Base-by-base conservation (phyloP, 2,888 invertebrate species). In the Lottia scabra region DNA sequence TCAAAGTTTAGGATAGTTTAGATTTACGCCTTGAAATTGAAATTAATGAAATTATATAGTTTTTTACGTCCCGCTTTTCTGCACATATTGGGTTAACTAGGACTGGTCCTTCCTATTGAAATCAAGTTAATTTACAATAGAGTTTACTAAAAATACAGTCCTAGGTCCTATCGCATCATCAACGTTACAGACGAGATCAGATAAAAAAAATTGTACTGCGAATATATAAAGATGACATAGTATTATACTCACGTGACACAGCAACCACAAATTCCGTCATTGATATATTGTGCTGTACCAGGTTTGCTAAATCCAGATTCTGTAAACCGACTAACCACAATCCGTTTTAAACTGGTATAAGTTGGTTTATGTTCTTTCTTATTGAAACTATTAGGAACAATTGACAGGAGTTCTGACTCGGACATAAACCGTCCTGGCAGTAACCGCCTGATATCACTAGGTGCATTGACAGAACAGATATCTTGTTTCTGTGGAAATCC, bases 361-460 rank as follows among this genome's bases (percentile, higher is more conserved):
- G 43, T 43, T 30, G 65, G 56, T 19, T 15, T 45, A 44, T 43
- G 65, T 4, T 23, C 26, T 15, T 23, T 19, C 64, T 63, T 19
- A 16, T 30, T 56, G 2, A 63, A 45, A 15, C 43, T 46, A 13
- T 45, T 65, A 0, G 75, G 72, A 30, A 75, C 66, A 12, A 73
- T 65, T 0, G 48, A 63, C 48, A 70, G 16, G 65, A 75, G 68
- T 15, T 75, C 75, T 13, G 26, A 45, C 23, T 75, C 75, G 1
- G 72, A 66, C 70, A 75, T 44, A 68, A 75, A 75, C 5, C 63
- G 46, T 19, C 70, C 72, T 27, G 72, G 75, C 6, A 73, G 68
- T 66, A 75, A 67, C 30, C 71, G 67, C 30, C 63, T 62, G 13
- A 75, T 44, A 43, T 75, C 75, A 30, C 68, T 70, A 3, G 68